phyloP scores from a whole-genome alignment of 2,888 invertebrate species.

The Machimus atricapillus region DNA sequence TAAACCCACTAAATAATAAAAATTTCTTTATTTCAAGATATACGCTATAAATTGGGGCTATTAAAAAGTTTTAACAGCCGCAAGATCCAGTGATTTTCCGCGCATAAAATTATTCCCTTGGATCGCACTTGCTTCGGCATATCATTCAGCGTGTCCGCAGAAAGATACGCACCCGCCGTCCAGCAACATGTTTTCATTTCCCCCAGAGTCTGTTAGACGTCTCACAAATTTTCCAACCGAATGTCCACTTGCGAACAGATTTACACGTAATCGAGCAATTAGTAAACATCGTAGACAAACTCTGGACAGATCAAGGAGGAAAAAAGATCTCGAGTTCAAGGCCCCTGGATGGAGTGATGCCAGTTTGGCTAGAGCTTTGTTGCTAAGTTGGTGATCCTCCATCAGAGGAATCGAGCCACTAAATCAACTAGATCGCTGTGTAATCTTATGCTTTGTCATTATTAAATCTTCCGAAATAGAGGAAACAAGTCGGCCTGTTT shows the following conservation, averaged over 20 bases:
- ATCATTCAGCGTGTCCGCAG: not conserved
- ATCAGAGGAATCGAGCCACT: not conserved
- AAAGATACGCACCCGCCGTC: not conserved
- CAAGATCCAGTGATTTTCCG: not conserved
- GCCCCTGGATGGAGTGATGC: not conserved
- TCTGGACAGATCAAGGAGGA: not conserved
- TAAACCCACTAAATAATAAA: not conserved
- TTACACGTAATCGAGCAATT: not conserved
- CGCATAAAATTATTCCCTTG: not conserved
- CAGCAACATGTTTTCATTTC: not conserved
- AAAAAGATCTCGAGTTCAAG: not conserved
- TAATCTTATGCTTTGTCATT: not conserved
- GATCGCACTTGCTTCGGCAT: not conserved
- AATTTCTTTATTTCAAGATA: not conserved
- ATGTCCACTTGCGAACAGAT: not conserved
- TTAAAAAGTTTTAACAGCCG: not conserved
- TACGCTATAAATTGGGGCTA: not conserved
- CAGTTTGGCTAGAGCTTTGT: not conserved
- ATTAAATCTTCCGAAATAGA: not conserved
- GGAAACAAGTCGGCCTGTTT: not conserved
- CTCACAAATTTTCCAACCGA: not conserved
- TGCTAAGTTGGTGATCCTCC: not conserved
- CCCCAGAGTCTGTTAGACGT: not conserved
- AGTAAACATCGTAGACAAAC: not conserved
- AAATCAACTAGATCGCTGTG: not conserved